Percentiles rank a stretch among this genome's conserved stretches.
These are phyloP conservation scores for Numida meleagris DNA, from an alignment of 2,113 vertebrate species.

Conservation along the genomic window DNA sequence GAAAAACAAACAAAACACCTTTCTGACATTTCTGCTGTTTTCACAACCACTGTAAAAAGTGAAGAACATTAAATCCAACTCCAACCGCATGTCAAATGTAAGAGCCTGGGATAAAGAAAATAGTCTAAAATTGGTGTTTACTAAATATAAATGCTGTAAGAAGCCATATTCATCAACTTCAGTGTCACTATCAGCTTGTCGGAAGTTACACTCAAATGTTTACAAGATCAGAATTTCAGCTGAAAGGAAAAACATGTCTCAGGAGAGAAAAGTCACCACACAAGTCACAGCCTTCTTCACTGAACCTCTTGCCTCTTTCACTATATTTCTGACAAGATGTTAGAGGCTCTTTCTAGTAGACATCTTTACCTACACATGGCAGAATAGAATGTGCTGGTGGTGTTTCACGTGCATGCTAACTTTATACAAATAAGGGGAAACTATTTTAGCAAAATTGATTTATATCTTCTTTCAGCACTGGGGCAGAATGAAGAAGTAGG, in stretches of 20 bases:
- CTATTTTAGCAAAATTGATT: neutral
- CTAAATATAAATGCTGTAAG: slow-evolving; percentile 4
- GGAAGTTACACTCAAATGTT: neutral
- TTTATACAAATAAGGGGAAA: neutral
- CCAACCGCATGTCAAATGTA: neutral
- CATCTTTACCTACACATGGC: neutral
- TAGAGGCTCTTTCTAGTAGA: neutral
- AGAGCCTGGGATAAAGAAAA: slow-evolving; percentile 9
- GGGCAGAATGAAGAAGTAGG: neutral
- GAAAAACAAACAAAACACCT: neutral
- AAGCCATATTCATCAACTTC: neutral
- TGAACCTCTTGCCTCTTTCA: neutral
- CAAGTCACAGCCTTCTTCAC: neutral
- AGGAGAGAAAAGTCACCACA: neutral
- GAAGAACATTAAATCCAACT: slow-evolving; percentile 8
- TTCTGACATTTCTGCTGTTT: neutral
- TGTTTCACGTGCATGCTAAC: neutral
- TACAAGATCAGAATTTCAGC: neutral
- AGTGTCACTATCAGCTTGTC: neutral
- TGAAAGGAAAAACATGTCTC: neutral
- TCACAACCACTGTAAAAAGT: neutral
- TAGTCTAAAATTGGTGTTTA: slow-evolving; percentile 17
- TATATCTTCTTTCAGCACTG: neutral
- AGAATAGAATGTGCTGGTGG: neutral
- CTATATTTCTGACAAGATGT: neutral